Evolutionary conservation across 2,888 invertebrate species (phyloP).

Genomic region (Synergus laeviventris): DNA sequence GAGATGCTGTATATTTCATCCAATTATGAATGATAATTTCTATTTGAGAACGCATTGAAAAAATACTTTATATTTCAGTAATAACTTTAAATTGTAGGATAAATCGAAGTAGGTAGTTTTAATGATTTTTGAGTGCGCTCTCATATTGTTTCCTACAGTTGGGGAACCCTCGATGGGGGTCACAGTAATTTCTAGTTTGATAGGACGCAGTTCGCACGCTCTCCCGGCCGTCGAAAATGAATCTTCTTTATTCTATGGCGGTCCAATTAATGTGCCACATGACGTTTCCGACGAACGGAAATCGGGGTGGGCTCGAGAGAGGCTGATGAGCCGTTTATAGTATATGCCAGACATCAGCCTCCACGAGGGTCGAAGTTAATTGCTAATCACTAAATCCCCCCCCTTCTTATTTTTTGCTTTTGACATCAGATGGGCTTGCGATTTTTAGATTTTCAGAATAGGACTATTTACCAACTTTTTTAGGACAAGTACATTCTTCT

Average conservation of each 20-base stretch:
- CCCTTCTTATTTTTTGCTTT: not conserved
- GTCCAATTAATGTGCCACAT: slow-evolving; percentile 73
- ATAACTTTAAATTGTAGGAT: not conserved
- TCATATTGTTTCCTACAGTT: slow-evolving; percentile 4
- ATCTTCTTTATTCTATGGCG: slow-evolving; percentile 67
- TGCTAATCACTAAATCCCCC: slow-evolving; percentile 62
- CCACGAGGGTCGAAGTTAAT: slow-evolving; percentile 65
- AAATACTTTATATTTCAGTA: too few relatives aligned
- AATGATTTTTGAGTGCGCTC: slow-evolving; percentile 4
- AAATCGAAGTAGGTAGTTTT: not conserved
- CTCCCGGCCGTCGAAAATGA: slow-evolving; percentile 60
- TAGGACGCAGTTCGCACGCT: slow-evolving; percentile 53
- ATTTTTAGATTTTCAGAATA: slow-evolving; percentile 58
- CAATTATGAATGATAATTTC: not conserved
- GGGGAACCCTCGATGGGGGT: slow-evolving; percentile 23
- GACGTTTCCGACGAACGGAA: slow-evolving; percentile 72
- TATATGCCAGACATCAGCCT: slow-evolving; percentile 54
- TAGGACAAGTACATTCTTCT: too few relatives aligned
- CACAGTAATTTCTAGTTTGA: slow-evolving; percentile 35
- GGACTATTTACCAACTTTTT: not conserved
- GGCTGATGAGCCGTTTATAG: slow-evolving; percentile 46
- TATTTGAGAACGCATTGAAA: not conserved
- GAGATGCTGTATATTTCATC: not conserved
- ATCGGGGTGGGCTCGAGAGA: slow-evolving; percentile 58
- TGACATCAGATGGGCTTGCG: slow-evolving; percentile 33